Evolutionary conservation across 2,888 invertebrate genomes (phyloP).

Genomic region (Malacosoma neustria): DNA sequence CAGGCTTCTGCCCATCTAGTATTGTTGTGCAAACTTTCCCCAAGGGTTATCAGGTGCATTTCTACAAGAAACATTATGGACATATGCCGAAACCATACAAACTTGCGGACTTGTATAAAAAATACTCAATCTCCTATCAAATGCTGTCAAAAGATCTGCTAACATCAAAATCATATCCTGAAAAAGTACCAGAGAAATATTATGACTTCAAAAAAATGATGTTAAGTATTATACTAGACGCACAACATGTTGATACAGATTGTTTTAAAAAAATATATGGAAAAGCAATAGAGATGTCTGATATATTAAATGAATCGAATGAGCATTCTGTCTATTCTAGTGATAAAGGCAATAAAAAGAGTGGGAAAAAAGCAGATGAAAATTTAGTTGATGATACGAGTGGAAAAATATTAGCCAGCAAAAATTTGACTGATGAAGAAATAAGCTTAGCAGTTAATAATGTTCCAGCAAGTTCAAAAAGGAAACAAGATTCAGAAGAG

Average conservation of each 20-base stretch:
- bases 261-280: slow-evolving; percentile 27
- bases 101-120: slow-evolving; percentile 21
- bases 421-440: slow-evolving; percentile 24
- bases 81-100: slow-evolving; percentile 22
- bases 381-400: slow-evolving; percentile 22
- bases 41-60: slow-evolving; percentile 38
- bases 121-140: slow-evolving; percentile 25
- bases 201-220: slow-evolving; percentile 37
- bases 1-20: slow-evolving; percentile 35
- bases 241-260: slow-evolving; percentile 25
- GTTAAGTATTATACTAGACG: slow-evolving; percentile 26
- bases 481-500: slow-evolving; percentile 9
- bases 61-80: slow-evolving; percentile 33
- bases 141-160: slow-evolving; percentile 15
- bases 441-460: slow-evolving; percentile 16
- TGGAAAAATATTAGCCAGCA: slow-evolving; percentile 1
- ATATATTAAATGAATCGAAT: slow-evolving; percentile 23
- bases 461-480: slow-evolving; percentile 15
- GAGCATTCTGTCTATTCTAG: too few species aligned
- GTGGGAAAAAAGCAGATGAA: too few species aligned
- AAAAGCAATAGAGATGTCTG: slow-evolving; percentile 41
- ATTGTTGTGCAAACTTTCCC: slow-evolving; percentile 27
- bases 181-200: slow-evolving; percentile 24
- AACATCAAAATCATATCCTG: slow-evolving; percentile 10
- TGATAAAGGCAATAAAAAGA: too few species aligned